Evolutionary conservation across 2,888 invertebrate species (phyloP).

Genomic region (Cryptus armator): DNA sequence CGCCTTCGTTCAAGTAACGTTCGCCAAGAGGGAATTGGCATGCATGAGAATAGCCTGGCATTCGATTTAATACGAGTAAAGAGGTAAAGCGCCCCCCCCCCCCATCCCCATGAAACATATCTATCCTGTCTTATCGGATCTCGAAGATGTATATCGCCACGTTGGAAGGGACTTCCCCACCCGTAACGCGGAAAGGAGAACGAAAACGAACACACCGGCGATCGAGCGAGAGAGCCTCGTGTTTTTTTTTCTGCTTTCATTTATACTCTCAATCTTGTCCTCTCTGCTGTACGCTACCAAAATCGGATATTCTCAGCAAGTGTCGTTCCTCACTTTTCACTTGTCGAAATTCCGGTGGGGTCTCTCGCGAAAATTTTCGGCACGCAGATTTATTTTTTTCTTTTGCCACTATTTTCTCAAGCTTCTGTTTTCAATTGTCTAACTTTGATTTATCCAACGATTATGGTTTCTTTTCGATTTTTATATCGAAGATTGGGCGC

Average conservation of each 20-base stretch:
- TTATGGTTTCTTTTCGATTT: too few species aligned
- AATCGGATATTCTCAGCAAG: background rate
- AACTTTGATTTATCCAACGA: background rate
- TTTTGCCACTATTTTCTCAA: background rate
- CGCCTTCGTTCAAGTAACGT: constrained; percentile 34
- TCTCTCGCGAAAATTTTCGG: background rate
- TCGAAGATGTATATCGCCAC: constrained; percentile 81
- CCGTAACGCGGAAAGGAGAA: constrained; percentile 18
- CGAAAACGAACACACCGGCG: background rate
- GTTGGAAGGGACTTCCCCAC: constrained; percentile 27
- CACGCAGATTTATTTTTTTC: constrained; percentile 1
- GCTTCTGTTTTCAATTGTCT: constrained; percentile 8
- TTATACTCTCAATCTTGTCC: constrained; percentile 14
- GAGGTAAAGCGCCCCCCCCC: constrained; percentile 77
- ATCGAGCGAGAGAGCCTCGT: background rate
- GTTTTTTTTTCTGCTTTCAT: background rate
- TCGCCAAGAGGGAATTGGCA: constrained; percentile 80
- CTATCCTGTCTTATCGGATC: constrained; percentile 83
- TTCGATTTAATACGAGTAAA: constrained; percentile 84
- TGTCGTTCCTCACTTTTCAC: constrained; percentile 10
- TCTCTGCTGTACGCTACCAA: background rate
- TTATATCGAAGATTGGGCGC: too few species aligned
- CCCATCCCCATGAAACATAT: constrained; percentile 79
- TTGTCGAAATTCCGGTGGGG: background rate
- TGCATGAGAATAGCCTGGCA: constrained; percentile 83